Evolutionary conservation across 2,113 vertebrate genomes (phyloP).

Genomic region (Toxotes chatareus): DNA sequence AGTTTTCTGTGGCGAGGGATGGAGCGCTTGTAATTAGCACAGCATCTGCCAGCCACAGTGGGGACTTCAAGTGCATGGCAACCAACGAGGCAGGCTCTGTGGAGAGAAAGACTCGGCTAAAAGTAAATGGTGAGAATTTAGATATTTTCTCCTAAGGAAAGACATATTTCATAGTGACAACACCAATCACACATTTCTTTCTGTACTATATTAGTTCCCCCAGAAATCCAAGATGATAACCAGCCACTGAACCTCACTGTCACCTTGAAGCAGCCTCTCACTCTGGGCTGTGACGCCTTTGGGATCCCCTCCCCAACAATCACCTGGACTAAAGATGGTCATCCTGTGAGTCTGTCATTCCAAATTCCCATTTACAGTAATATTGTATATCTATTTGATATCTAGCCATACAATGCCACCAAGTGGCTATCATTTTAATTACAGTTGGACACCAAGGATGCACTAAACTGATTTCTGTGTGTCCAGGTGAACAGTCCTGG

Average conservation of each 20-base stretch:
- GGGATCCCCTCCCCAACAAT: conserved; percentile 87
- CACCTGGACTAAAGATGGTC: conserved; percentile 87
- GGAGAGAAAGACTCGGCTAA: conserved; percentile 85
- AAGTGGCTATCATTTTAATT: conserved; percentile 65
- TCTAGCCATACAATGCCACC: conserved; percentile 68
- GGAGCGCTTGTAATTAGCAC: conserved; percentile 86
- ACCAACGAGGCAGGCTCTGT: conserved; percentile 88
- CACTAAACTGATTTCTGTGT: conserved; percentile 14
- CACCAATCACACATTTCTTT: conserved; percentile 5
- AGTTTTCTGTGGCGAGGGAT: conserved; percentile 78
- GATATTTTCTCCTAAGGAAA: background rate
- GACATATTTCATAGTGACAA: background rate
- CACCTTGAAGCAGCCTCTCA: conserved; percentile 87
- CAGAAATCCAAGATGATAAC: conserved; percentile 85
- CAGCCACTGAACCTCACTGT: conserved; percentile 84
- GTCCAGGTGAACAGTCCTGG: conserved; percentile 80
- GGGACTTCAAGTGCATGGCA: conserved; percentile 89
- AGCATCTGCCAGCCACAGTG: conserved; percentile 84
- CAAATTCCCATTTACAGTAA: background rate
- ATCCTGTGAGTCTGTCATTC: conserved; percentile 77
- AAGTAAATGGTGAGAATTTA: conserved; percentile 86
- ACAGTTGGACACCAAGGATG: conserved; percentile 24
- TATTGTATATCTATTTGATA: conserved; percentile 5
- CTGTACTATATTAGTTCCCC: conserved; percentile 82
- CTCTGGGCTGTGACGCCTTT: conserved; percentile 85